Evolutionary conservation across 2,113 vertebrate genomes (phyloP).

Genomic region (Stomatorhinus ivindoensis): DNA sequence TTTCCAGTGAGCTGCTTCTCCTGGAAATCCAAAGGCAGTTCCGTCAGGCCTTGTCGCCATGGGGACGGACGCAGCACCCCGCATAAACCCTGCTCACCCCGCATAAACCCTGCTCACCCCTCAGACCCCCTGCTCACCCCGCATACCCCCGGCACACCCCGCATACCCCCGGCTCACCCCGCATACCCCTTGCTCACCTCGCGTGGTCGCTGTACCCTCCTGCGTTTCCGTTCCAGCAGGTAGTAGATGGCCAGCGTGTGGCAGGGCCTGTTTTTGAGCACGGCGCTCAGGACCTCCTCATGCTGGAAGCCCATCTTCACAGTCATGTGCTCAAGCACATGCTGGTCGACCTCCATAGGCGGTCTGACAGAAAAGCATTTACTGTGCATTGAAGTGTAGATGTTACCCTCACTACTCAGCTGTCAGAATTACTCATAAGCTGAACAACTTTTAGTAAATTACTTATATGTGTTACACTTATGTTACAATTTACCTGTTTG

Average conservation of each 20-base stretch:
- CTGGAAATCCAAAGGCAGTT: not conserved
- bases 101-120: too few relatives aligned
- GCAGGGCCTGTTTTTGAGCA: slow-evolving; percentile 88
- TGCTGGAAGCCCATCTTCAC: slow-evolving; percentile 88
- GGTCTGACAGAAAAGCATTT: slow-evolving; percentile 56
- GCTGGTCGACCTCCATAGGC: slow-evolving; percentile 86
- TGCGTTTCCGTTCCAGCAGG: slow-evolving; percentile 88
- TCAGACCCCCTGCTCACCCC: too few relatives aligned
- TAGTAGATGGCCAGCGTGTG: slow-evolving; percentile 87
- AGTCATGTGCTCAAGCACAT: slow-evolving; percentile 85
- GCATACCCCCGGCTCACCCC: slow-evolving; percentile 28
- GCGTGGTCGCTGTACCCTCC: slow-evolving; percentile 75
- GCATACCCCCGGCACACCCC: slow-evolving; percentile 55
- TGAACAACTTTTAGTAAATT: not conserved
- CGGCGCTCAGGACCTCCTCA: slow-evolving; percentile 85
- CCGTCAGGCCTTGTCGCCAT: not conserved
- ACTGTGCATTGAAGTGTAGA: not conserved
- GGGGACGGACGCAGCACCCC: too few relatives aligned
- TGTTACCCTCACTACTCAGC: not conserved
- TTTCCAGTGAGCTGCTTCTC: slow-evolving; percentile 40
- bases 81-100: slow-evolving; percentile 54
- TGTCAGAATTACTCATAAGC: not conserved
- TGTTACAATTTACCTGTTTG: not conserved
- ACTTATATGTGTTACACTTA: not conserved
- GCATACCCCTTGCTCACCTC: slow-evolving; percentile 55